Percentiles rank a stretch among this genome's conserved stretches.
Evolutionary conservation across 2,113 vertebrate genomes (phyloP).

Genomic region (Scomber scombrus): DNA sequence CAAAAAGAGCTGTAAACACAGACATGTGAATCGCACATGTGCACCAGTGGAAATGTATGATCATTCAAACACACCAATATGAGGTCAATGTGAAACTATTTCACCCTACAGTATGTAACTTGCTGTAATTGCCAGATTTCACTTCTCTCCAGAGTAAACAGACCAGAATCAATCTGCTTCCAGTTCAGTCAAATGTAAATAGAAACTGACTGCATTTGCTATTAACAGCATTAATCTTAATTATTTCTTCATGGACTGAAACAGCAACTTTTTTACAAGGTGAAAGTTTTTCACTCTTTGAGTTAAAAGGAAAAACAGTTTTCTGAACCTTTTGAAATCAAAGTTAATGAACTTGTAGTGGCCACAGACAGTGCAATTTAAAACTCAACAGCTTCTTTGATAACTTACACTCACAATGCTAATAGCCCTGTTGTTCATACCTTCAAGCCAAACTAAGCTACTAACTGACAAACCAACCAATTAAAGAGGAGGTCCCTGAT

Average conservation of each 20-base stretch:
- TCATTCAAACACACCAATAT: constrained; percentile 28
- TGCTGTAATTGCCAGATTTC: constrained; percentile 39
- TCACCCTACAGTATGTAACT: constrained; percentile 28
- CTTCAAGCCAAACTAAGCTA: constrained; percentile 45
- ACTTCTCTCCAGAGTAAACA: constrained; percentile 27
- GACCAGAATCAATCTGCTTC: constrained; percentile 12
- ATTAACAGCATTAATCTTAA: not conserved
- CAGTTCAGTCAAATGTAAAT: not conserved
- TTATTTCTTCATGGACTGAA: constrained; percentile 11
- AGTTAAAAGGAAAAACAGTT: constrained; percentile 9
- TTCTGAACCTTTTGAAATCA: constrained; percentile 22
- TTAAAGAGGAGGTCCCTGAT: constrained; percentile 40
- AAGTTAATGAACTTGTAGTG: constrained; percentile 40
- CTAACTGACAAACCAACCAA: constrained; percentile 43
- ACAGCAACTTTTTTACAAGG: not conserved
- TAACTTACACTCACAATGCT: constrained; percentile 27
- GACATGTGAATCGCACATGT: not conserved
- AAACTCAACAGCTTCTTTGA: constrained; percentile 28
- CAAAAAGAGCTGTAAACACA: constrained; percentile 20
- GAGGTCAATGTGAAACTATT: constrained; percentile 39
- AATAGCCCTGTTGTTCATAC: constrained; percentile 52
- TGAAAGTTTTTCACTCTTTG: not conserved
- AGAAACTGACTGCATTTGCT: constrained; percentile 5
- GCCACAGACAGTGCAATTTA: constrained; percentile 10
- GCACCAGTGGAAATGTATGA: not conserved